phyloP scores from a whole-genome alignment of 2,797 vertebrate genomes.

The Peromyscus melanophrys region DNA sequence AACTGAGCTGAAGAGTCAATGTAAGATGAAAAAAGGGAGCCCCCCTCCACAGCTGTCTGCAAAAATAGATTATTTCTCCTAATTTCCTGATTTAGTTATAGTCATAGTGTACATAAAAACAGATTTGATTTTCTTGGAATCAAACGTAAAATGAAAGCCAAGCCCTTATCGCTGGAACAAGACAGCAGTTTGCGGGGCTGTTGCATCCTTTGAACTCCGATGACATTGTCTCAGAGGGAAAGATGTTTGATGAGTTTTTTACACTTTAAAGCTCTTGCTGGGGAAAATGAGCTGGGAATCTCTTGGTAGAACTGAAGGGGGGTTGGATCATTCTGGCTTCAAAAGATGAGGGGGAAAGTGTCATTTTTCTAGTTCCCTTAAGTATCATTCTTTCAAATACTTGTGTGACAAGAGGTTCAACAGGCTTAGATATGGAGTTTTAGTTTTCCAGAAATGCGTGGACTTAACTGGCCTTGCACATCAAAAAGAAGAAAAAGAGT shows the following conservation, averaged over 20 bases:
- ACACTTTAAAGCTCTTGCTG: constrained; percentile 89
- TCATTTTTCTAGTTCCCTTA: constrained; percentile 90
- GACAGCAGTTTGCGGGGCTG: constrained; percentile 88
- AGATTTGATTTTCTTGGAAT: constrained; percentile 89
- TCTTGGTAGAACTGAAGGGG: constrained; percentile 85
- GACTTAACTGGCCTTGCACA: constrained; percentile 81
- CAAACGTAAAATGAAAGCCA: constrained; percentile 87
- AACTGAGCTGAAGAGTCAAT: constrained; percentile 63
- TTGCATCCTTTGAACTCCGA: constrained; percentile 90
- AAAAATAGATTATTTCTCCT: constrained; percentile 80
- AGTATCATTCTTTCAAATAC: constrained; percentile 87
- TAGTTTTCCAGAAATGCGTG: constrained; percentile 83
- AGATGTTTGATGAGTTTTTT: constrained; percentile 90
- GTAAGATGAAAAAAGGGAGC: not conserved
- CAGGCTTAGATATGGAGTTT: constrained; percentile 86
- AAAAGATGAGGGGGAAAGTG: constrained; percentile 87
- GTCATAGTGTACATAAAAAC: constrained; percentile 83
- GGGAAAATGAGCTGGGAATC: constrained; percentile 89
- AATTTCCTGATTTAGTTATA: constrained; percentile 80
- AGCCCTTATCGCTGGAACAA: constrained; percentile 87
- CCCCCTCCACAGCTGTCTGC: constrained; percentile 50
- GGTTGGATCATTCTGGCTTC: constrained; percentile 86
- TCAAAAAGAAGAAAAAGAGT: constrained; percentile 65
- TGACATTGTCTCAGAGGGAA: constrained; percentile 91
- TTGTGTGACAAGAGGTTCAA: constrained; percentile 88